Evolutionary conservation across 2,888 invertebrate species (phyloP).

Genomic region (Heliconius charithonia): DNA sequence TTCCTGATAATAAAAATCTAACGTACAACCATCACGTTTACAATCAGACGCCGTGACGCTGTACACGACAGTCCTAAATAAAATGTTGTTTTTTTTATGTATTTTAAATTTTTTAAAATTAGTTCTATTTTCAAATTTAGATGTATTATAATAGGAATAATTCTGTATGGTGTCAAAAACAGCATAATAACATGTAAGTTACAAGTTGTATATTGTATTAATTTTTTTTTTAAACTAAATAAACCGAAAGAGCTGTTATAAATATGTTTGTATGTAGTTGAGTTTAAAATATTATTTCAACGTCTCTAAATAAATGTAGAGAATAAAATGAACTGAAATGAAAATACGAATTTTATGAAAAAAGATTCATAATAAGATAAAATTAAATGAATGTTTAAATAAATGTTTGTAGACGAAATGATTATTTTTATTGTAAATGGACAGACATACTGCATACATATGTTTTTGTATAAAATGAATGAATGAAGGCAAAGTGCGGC

Average conservation of each 20-base stretch:
- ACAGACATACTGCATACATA: background rate
- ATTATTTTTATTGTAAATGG: background rate
- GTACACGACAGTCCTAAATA: background rate
- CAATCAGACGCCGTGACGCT: too few relatives aligned
- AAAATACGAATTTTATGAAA: constrained; percentile 35
- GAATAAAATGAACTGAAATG: constrained; percentile 35
- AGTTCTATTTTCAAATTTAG: background rate
- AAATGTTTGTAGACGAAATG: constrained; percentile 2
- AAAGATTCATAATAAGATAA: background rate
- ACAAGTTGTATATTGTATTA: too few relatives aligned
- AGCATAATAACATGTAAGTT: too few relatives aligned
- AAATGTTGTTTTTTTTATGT: background rate
- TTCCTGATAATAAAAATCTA: too few relatives aligned
- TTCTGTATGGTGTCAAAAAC: too few relatives aligned
- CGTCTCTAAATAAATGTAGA: constrained; percentile 7
- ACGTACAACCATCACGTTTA: too few relatives aligned
- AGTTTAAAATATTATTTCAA: background rate
- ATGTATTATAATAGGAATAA: too few relatives aligned
- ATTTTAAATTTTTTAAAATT: too few relatives aligned
- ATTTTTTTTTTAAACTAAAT: background rate
- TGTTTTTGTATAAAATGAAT: background rate
- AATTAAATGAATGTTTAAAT: constrained; percentile 2
- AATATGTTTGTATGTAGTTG: background rate
- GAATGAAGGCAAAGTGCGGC: too few relatives aligned
- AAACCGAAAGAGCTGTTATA: background rate